A percentile compares a stretch with the other conserved stretches of the same genome.
phyloP scores from a whole-genome alignment of 2,113 vertebrate species.

The Dissostichus mawsoni region DNA sequence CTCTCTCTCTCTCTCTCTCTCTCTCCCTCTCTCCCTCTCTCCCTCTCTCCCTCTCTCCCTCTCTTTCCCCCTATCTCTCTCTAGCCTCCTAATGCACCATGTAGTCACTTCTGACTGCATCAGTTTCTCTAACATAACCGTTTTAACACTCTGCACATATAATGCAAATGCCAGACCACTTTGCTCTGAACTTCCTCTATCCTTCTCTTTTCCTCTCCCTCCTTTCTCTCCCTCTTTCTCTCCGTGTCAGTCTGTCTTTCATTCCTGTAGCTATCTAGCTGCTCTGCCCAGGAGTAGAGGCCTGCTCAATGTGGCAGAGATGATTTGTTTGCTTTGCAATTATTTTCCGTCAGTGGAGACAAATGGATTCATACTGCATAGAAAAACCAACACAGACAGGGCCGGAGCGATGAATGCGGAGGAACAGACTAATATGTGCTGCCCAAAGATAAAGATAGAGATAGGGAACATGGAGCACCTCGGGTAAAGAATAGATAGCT shows the following conservation, averaged over 20 bases:
- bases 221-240: constrained; percentile 36
- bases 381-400: constrained; percentile 78
- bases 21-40: constrained; percentile 1
- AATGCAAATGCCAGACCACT: constrained; percentile 74
- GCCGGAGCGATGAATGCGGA: constrained; percentile 57
- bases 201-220: constrained; percentile 32
- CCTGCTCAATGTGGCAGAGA: constrained; percentile 88
- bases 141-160: constrained; percentile 78
- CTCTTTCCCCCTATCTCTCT: constrained; percentile 18
- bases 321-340: constrained; percentile 99
- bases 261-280: constrained; percentile 77
- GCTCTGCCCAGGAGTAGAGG: constrained; percentile 84
- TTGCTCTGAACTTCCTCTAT: constrained; percentile 53
- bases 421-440: constrained; percentile 57
- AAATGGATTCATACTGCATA: constrained; percentile 91
- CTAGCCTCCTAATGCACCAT: constrained; percentile 43
- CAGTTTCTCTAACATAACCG: constrained; percentile 70
- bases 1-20: constrained; percentile 6
- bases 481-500: constrained; percentile 32
- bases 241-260: constrained; percentile 58
- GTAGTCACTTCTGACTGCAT: constrained; percentile 77
- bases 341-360: constrained; percentile 97
- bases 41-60: constrained; percentile 26
- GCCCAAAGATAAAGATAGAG: constrained; percentile 59
- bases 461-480: constrained; percentile 43